Conservation (phyloP, 1,140 invertebrate species). For the Delia radicum region DNA sequence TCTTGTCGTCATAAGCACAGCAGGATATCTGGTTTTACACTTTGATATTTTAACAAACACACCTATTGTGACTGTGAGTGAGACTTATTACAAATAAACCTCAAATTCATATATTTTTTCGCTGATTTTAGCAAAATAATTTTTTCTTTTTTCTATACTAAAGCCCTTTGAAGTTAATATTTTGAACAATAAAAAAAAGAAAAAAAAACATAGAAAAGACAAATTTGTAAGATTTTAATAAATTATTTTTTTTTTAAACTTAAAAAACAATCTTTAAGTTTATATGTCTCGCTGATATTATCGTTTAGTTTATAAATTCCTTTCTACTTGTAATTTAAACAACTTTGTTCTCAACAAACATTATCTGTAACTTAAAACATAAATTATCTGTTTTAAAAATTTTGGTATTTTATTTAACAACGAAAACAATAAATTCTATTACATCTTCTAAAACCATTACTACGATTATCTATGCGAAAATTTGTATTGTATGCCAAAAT, state of each 20-base stretch:
- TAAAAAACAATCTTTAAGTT: background rate
- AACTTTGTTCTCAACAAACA: background rate
- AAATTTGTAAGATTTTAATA: constrained; percentile 5
- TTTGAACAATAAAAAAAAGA: background rate
- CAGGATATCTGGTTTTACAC: constrained; percentile 23
- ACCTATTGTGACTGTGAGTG: background rate
- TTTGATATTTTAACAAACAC: constrained; percentile 14
- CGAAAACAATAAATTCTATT: background rate
- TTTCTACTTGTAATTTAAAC: background rate
- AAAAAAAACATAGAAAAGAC: background rate
- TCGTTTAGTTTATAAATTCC: background rate
- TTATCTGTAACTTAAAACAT: background rate
- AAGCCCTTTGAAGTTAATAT: constrained; percentile 14
- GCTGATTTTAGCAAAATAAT: constrained; percentile 3
- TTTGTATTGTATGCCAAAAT: background rate
- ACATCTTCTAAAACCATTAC: background rate
- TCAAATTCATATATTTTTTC: constrained; percentile 8
- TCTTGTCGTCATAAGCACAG: background rate
- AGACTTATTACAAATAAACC: constrained; percentile 18
- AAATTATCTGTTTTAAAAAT: background rate
- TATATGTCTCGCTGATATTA: constrained; percentile 13
- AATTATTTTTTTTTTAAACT: background rate
- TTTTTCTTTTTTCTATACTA: background rate
- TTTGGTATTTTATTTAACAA: background rate
- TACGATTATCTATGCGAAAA: background rate